phyloP scores from a whole-genome alignment of 2,888 invertebrate genomes.

The Epinotia ramella region DNA sequence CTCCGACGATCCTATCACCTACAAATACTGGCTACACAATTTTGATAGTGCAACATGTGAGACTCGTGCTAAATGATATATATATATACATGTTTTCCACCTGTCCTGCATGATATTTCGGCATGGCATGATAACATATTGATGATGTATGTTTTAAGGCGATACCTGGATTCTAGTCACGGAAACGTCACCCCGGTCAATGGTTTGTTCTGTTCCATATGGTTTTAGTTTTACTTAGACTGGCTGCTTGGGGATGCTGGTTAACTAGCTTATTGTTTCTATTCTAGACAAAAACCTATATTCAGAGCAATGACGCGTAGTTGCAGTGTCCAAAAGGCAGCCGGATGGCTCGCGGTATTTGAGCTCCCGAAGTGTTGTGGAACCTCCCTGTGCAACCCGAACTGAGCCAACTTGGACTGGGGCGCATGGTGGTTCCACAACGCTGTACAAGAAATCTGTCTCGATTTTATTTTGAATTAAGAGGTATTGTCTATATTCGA shows the following conservation, averaged over 20 bases:
- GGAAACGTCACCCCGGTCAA: constrained; percentile 77
- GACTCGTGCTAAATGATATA: constrained; percentile 47
- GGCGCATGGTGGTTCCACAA: too few relatives aligned
- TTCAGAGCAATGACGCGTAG: too few relatives aligned
- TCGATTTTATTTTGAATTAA: not conserved
- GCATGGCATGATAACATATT: constrained; percentile 83
- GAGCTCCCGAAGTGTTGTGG: too few relatives aligned
- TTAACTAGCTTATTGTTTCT: constrained; percentile 47
- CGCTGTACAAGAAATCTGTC: not conserved
- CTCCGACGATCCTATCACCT: not conserved
- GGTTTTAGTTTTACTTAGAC: constrained; percentile 53
- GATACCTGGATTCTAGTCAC: constrained; percentile 83
- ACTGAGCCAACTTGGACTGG: too few relatives aligned
- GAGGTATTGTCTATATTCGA: constrained; percentile 1
- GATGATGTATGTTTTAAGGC: constrained; percentile 82
- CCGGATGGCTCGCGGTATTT: too few relatives aligned
- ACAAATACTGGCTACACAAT: not conserved
- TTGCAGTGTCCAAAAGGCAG: too few relatives aligned
- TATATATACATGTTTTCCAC: constrained; percentile 54
- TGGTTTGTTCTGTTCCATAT: constrained; percentile 79
- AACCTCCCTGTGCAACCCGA: too few relatives aligned
- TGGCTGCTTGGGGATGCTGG: constrained; percentile 58
- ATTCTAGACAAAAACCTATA: not conserved
- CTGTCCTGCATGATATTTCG: constrained; percentile 77
- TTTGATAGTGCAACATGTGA: not conserved